Base-by-base conservation (phyloP, 1,140 invertebrate genomes). In the Drosophila kohkoa region DNA sequence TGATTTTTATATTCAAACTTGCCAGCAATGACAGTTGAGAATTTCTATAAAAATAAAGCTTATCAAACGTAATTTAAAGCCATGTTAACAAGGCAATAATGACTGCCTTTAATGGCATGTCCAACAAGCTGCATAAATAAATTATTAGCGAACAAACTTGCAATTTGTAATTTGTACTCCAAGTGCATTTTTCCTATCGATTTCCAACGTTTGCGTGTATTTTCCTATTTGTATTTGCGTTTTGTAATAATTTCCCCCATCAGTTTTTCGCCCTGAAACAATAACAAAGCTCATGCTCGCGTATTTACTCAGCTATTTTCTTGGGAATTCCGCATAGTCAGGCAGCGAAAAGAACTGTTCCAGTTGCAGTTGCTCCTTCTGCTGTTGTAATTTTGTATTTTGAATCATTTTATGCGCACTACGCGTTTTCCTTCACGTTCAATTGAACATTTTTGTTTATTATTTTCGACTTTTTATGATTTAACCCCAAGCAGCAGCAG, bases 401-500 rank as follows among this genome's bases (percentile, higher is more conserved):
- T 80, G 77, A 82, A 65, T 87, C 77, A 77, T 77, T 79, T 88
- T 88, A 83, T 89, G 85, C 75, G 64, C 77, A 45, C 48, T 83
- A 88, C 83, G 85, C 80, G 85, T 87, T 88, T 88, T 89, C 66
- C 85, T 88, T 89, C 85, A 88, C 85, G 85, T 89, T 88, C 85
- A 89, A 88, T 88, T 88, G 85, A 88, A 89, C 64, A 69, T 74
- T 81, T 85, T 88, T 88, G 85, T 88, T 88, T 88, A 88, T 88
- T 88, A 88, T 88, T 88, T 88, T 89, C 69, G 70, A 85, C 64
- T 88, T 85, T 88, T 85, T 88, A 88, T 88, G 85, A 89, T 88
- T 88, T 89, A 85, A 88, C 85, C 85, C 85, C 85, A 88, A 73
- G 28, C 60, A 10, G 20, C 20, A 20, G 20, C 20, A 25, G 20